Evolutionary conservation across 2,888 invertebrate species (phyloP), one percentile per base, ranked within the genome.

Genomic region (Apomyelois bistriatella): DNA sequence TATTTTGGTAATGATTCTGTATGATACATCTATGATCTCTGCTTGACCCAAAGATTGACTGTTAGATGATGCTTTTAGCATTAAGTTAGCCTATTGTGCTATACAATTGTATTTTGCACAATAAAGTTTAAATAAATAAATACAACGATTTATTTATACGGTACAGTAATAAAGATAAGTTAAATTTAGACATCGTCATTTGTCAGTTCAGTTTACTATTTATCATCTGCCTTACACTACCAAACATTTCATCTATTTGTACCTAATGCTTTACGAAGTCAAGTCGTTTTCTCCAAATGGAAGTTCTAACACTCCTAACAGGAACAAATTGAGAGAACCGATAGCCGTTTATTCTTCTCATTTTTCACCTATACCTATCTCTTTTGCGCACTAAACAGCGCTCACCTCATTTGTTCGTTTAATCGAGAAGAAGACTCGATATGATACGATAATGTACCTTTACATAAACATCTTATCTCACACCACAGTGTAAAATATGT

Each of bases 401-500:
- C 71, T 65, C 79, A 70, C 70, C 70, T 81, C 82, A 83, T 83
- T 83, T 81, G 75, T 64, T 61, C 59, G 72, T 66, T 70, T 77
- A 82, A 83, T 82, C 76, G 82, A 66, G 71, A 62, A 75, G 81
- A 83, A 82, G 75, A 67, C 65, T 64, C 72, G 82, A 83, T 83
- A 82, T 77, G 74, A 70, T 74, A 68, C 72, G 76, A 78, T 74
- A 72, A 71, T 66, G 60, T 69, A 59, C 67, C 60, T 56, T 52
- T 64, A 58, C 65, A 69, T 48, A 65, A 53, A 2, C 57, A 57
- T 7, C 49, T 38, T 57, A 22, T 49, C 53, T 55, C 30, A 38
- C 10, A 48, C 40, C 67, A 68, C 62, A 68, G 69, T 12, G n/a
- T 60, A 59, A 32, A 47, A 50, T 59, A 41, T 10, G 16, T 4